These are phyloP conservation scores for Acrocephalus scirpaceus DNA, from an alignment of 2,797 vertebrate species.

Conservation along the genomic window DNA sequence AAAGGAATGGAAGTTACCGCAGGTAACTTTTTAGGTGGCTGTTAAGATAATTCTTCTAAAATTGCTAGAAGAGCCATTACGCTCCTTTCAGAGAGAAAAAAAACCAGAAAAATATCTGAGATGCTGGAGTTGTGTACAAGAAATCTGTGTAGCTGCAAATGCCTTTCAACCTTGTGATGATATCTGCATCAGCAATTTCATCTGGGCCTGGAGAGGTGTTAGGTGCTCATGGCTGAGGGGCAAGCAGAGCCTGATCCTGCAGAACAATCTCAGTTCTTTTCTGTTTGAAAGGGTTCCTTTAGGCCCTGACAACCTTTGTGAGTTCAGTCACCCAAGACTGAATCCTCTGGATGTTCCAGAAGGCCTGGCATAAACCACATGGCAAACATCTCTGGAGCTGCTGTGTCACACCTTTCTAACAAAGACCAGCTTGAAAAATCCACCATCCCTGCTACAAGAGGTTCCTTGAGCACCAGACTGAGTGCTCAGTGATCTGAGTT, in stretches of 20 bases:
- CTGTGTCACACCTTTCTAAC: neutral
- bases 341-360: neutral
- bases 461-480: neutral
- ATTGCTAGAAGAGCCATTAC: neutral
- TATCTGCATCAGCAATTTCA: neutral
- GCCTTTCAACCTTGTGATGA: neutral
- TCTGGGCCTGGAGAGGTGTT: neutral
- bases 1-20: neutral
- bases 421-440: neutral
- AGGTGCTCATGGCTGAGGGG: neutral
- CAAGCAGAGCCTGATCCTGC: neutral
- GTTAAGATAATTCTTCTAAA: neutral
- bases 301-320: neutral
- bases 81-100: neutral
- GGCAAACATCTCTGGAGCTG: neutral
- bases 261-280: neutral
- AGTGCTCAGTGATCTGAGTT: neutral
- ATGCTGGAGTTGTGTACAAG: neutral
- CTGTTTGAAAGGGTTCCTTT: neutral
- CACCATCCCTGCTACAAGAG: neutral
- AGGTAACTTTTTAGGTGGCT: neutral
- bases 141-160: neutral
- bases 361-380: neutral
- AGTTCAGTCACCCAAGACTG: neutral
- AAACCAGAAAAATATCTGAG: neutral